Evolutionary conservation across 2,113 vertebrate species (phyloP).

Genomic region (Toxostoma redivivum): DNA sequence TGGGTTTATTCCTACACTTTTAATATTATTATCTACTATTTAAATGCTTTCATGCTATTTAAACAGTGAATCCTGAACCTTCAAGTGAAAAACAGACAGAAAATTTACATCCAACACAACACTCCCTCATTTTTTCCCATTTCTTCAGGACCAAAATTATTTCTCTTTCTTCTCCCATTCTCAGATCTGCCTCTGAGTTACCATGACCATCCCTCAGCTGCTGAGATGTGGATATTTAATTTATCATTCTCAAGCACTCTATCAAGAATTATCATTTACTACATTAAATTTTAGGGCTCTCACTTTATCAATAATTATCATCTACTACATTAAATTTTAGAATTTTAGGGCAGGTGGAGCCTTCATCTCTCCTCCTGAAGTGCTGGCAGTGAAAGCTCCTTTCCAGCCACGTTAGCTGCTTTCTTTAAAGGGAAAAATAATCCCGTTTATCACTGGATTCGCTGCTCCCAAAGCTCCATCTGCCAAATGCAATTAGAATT

Average conservation of each 20-base stretch:
- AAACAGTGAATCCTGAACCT: neutral
- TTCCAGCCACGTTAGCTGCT: neutral
- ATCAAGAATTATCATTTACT: fast-evolving
- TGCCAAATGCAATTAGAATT: slow-evolving; percentile 1
- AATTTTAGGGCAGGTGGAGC: neutral
- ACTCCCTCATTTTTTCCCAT: neutral
- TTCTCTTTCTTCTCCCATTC: neutral
- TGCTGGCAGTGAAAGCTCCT: neutral
- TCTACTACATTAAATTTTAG: fast-evolving
- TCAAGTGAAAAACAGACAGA: neutral
- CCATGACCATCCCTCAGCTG: neutral
- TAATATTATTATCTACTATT: neutral
- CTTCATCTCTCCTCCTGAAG: neutral
- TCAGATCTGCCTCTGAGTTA: neutral
- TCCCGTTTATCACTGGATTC: neutral
- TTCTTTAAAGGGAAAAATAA: neutral
- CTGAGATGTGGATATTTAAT: neutral
- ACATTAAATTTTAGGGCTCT: too few relatives aligned
- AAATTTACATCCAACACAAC: neutral
- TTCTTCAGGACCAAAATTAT: neutral
- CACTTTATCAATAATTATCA: neutral
- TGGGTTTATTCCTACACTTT: neutral
- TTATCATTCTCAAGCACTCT: neutral
- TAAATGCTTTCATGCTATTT: neutral
- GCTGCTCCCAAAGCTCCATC: neutral